These are phyloP conservation scores for Chaetorhynchus papuensis DNA, from an alignment of 2,113 vertebrate species.

Conservation along the genomic window DNA sequence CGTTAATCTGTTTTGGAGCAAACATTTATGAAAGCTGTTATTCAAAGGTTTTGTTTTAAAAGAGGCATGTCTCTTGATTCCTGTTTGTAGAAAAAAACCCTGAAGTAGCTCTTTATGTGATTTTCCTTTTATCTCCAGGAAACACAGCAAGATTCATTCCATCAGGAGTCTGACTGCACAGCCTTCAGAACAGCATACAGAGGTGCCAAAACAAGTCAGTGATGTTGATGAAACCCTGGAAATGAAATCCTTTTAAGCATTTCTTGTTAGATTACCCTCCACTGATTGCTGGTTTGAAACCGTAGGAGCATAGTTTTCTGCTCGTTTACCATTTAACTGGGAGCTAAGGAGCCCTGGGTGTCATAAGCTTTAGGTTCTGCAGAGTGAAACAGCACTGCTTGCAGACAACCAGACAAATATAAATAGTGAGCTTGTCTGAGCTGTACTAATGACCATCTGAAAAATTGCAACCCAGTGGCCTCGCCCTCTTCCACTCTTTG, in stretches of 20 bases:
- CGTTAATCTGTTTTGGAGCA: not conserved
- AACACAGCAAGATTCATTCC: slow-evolving; percentile 93
- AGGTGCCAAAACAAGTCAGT: slow-evolving; percentile 94
- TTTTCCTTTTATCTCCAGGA: slow-evolving; percentile 77
- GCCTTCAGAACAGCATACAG: slow-evolving; percentile 79
- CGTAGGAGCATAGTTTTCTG: not conserved
- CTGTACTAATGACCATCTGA: not conserved
- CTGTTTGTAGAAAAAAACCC: not conserved
- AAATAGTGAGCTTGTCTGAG: not conserved
- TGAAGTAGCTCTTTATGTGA: not conserved
- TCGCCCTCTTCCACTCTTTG: not conserved
- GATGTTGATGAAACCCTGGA: not conserved
- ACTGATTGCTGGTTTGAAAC: not conserved
- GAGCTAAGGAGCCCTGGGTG: not conserved
- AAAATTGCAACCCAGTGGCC: not conserved
- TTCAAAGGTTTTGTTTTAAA: not conserved
- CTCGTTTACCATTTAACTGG: not conserved
- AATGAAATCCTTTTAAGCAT: not conserved
- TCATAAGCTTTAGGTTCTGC: not conserved
- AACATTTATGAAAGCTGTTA: not conserved
- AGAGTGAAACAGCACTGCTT: not conserved
- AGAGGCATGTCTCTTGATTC: not conserved
- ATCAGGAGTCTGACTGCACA: slow-evolving; percentile 81
- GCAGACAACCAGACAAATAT: not conserved
- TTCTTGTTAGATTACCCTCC: not conserved